These are phyloP conservation scores for Cheilosia grossa DNA, from an alignment of 2,888 invertebrate genomes.

Conservation along the genomic window DNA sequence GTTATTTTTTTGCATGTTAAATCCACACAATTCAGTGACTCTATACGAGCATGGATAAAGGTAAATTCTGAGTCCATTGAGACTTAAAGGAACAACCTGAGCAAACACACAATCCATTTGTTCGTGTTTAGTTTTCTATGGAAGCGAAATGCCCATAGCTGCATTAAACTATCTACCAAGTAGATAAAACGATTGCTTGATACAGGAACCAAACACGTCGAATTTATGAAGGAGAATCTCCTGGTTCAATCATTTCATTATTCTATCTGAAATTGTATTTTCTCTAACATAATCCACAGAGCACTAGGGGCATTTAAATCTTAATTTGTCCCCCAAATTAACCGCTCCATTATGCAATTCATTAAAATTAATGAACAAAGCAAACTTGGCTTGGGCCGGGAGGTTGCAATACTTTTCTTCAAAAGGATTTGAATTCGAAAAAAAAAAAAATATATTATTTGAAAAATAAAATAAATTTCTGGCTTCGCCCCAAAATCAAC, in stretches of 20 bases:
- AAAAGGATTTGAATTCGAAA: background rate
- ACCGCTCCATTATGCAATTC: background rate
- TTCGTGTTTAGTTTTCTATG: no score
- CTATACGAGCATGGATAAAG: no score
- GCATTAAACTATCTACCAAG: no score
- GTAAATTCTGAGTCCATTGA: no score
- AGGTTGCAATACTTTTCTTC: background rate
- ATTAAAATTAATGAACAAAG: slow-evolving; percentile 5
- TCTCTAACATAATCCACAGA: background rate
- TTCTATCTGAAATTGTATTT: background rate
- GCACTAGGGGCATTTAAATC: background rate
- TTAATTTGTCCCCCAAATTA: background rate
- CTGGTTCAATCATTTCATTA: background rate
- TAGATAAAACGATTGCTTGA: no score
- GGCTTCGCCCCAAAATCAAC: slow-evolving; percentile 35
- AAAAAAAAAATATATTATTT: background rate
- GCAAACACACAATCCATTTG: no score
- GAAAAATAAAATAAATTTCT: slow-evolving; percentile 10
- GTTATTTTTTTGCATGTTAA: no score
- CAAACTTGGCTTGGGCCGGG: background rate
- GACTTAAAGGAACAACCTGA: no score
- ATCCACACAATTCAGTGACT: no score
- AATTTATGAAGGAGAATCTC: no score
- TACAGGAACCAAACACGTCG: no score
- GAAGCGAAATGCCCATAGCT: no score